Evolutionary conservation across 2,113 vertebrate genomes (phyloP), one percentile per base, ranked within the genome.

Genomic region (Vanacampus margaritifer): DNA sequence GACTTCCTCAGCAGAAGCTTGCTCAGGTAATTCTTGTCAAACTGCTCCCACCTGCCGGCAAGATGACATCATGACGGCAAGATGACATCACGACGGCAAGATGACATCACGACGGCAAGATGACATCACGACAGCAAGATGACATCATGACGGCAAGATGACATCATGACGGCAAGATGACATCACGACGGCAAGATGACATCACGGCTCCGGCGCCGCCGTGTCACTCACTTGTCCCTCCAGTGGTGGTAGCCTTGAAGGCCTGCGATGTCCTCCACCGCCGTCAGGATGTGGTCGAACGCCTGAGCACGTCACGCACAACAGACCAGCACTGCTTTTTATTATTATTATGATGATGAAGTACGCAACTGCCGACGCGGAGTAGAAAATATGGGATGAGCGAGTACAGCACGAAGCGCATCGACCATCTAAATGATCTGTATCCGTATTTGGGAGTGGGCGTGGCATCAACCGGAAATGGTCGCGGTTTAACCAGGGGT

Each of bases 211-310:
- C 5, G 11, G 6, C 39, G 41, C 59, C 21, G 9, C 6, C 23
- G 13, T 4, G 26, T 35, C 35, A 48, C 94, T 91, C 85, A 97
- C 95, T 95, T 98, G 92, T 97, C 96, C 82, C 96, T 91, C 96
- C 96, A 98, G 91, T 98, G 95, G 84, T 98, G 95, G 72, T 98
- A 98, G 39, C 96, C 96, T 4, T 96, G 95, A 71, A 97, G 94
- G 16, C 96, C 96, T 57, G 96, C 95, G 0, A 98, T 94, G 90
- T 98, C 96, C 85, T 98, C 96, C 83, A 98, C 95, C 0, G 96
- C 96, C 56, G 96, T 93, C 91, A 98, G 90, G 87, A 96, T 97
- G 91, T 98, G 96, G 80, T 98, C 96, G 80, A 98, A 98, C 58
- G 95, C 95, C 96, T 92, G 81, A 2, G 54, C 2, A 6, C 17